Base-by-base conservation (phyloP, 2,797 vertebrate species). In the Tinamus major region DNA sequence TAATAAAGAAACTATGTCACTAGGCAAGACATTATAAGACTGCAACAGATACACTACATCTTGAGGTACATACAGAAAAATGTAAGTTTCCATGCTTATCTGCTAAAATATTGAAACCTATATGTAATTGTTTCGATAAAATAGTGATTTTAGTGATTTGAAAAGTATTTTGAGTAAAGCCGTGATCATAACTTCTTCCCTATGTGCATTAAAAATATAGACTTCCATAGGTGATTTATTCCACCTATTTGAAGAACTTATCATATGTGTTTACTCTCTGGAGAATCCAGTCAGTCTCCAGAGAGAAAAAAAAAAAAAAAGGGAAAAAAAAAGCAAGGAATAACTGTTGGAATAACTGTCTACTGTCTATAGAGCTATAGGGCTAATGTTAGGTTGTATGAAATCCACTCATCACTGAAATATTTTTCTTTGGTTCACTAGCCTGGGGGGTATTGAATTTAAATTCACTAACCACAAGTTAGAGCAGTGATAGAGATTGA, bases 361-460 rank as follows among this genome's bases (percentile, higher is more conserved):
- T 70, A 91, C 42, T 82, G 79, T 92, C 29, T 85, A 63, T 74
- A 85, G 86, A 69, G 24, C 3, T 65, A 93, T 77, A 85, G 87
- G 76, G 24, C 4, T 65, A 93, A 63, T 13, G 53, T 69, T 31
- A 84, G 68, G 26, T 46, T 5, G 81, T 55, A 41, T 62, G 33
- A 79, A 81, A 74, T 62, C 19, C 37, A 53, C 48, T 39, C 4
- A 33, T 20, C 27, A 13, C 4, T 68, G 42, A 58, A 87, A 72
- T 62, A 17, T 4, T 35, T 51, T 68, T 78, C 0, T 65, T 84
- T 80, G 79, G 17, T 41, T 80, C 14, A 41, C 15, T 48, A 31
- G 17, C 4, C 13, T 9, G 71, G 27, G 93, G 37, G 41, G 18
- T 90, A 68, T 23, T 70, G 51, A 85, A 56, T 81, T 90, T 87